phyloP scores from a whole-genome alignment of 1,140 invertebrate genomes.

The Thaumetopoea pityocampa region DNA sequence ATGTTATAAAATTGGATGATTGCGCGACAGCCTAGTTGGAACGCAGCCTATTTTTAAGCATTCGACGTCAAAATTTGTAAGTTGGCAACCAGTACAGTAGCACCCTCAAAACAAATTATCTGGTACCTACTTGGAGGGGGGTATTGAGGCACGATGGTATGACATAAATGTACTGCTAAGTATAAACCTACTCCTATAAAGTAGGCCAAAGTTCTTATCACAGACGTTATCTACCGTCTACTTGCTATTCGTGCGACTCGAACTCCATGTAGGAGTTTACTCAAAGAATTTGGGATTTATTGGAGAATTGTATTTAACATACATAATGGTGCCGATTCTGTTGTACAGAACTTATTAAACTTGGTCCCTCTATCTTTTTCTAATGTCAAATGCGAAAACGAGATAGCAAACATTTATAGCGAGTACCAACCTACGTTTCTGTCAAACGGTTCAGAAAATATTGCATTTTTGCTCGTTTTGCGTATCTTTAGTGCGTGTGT shows the following conservation, averaged over 20 bases:
- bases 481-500: no score
- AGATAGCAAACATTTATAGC: no score
- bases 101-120: conserved; percentile 28
- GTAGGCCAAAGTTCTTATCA: not conserved
- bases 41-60: conserved; percentile 25
- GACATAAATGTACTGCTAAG: conserved; percentile 16
- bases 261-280: not conserved
- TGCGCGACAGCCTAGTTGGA: conserved; percentile 21
- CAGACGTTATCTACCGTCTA: conserved; percentile 1
- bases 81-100: conserved; percentile 22
- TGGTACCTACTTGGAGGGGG: no score
- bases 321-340: no score
- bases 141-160: conserved; percentile 7
- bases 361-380: no score
- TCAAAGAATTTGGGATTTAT: conserved; percentile 2
- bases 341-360: no score
- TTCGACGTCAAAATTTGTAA: conserved; percentile 26
- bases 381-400: no score
- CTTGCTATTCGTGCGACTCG: conserved; percentile 4
- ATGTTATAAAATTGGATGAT: no score
- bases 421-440: no score
- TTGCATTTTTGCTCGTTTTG: no score
- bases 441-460: no score
- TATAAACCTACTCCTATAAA: no score
- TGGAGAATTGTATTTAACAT: conserved; percentile 7